phyloP scores from a whole-genome alignment of 2,888 invertebrate species.

The Coleophora deauratella region DNA sequence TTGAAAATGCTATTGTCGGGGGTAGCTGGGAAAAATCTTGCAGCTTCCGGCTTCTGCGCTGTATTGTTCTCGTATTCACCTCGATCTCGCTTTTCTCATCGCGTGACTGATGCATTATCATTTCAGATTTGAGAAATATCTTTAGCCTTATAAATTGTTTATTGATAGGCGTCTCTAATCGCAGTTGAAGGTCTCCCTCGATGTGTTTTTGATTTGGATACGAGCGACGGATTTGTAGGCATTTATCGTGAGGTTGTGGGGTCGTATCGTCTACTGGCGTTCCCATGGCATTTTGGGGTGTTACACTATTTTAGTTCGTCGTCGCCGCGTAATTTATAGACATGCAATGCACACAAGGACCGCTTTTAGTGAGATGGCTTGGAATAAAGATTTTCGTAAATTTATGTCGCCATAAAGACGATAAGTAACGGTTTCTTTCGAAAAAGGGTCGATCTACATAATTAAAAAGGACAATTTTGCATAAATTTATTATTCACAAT shows the following conservation, averaged over 20 bases:
- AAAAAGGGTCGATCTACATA: neutral
- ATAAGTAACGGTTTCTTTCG: constrained; percentile 25
- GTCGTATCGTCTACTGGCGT: constrained; percentile 40
- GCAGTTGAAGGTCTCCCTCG: constrained; percentile 40
- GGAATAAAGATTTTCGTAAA: constrained; percentile 55
- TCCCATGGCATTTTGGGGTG: constrained; percentile 66
- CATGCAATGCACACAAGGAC: constrained; percentile 51
- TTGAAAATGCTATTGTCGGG: constrained; percentile 55
- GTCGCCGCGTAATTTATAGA: constrained; percentile 64
- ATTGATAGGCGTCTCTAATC: constrained; percentile 65
- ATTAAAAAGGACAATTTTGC: too few relatives aligned
- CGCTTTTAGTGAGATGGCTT: constrained; percentile 60
- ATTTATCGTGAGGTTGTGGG: constrained; percentile 51
- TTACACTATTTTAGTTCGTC: constrained; percentile 70
- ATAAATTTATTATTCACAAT: too few relatives aligned
- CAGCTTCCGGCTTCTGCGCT: constrained; percentile 44
- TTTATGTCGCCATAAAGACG: constrained; percentile 47
- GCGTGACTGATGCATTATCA: constrained; percentile 58
- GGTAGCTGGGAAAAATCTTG: constrained; percentile 60
- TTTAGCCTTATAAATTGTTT: constrained; percentile 57
- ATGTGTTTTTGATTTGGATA: constrained; percentile 65
- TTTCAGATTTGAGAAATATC: constrained; percentile 45
- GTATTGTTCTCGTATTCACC: constrained; percentile 48
- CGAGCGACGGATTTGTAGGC: constrained; percentile 60
- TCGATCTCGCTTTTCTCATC: constrained; percentile 52